Evolutionary conservation across 2,797 vertebrate species (phyloP).

Genomic region (Xerus rutilus): DNA sequence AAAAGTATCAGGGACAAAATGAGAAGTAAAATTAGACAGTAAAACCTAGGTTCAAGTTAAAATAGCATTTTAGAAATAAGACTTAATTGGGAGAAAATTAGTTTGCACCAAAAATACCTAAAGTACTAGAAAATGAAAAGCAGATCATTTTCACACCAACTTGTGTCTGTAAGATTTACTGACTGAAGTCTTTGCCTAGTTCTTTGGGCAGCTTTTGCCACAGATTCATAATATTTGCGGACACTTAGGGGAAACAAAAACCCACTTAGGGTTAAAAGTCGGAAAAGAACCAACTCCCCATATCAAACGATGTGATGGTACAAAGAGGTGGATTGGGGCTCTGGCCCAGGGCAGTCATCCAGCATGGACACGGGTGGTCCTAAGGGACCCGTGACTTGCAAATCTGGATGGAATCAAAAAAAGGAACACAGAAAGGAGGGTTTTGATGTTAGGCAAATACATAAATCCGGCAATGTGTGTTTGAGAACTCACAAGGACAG

Average conservation of each 20-base stretch:
- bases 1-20: not conserved
- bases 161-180: not conserved
- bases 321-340: not conserved
- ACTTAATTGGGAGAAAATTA: not conserved
- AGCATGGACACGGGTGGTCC: accelerated
- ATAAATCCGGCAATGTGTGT: accelerated
- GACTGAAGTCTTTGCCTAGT: not conserved
- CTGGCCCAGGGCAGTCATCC: accelerated
- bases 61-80: slow-evolving; percentile 41
- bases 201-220: not conserved
- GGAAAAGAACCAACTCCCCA: not conserved
- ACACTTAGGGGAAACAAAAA: not conserved
- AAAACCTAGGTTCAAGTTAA: slow-evolving; percentile 4
- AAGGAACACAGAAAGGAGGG: not conserved
- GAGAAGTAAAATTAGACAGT: not conserved
- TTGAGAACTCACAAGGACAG: not conserved
- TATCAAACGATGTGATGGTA: not conserved
- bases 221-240: not conserved
- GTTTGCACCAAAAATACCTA: not conserved
- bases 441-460: not conserved
- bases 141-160: not conserved
- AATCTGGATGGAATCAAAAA: not conserved
- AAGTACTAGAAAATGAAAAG: not conserved
- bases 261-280: not conserved
- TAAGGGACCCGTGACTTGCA: not conserved